Base-by-base conservation (phyloP, 2,888 invertebrate genomes). In the Lottia scabra region DNA sequence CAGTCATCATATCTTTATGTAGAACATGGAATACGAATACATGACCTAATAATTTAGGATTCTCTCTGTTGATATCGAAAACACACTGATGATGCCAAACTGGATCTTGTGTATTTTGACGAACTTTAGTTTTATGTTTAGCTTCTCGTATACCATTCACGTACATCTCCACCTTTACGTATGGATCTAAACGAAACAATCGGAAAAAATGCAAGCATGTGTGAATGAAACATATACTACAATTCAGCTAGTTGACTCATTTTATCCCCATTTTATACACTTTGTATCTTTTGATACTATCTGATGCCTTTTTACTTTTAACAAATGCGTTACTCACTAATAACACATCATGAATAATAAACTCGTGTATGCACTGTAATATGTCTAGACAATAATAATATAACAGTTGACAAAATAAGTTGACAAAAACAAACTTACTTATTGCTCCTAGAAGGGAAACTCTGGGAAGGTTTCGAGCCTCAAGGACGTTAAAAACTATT, bases 1-100 rank as follows among this genome's bases (percentile, higher is more conserved):
- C 86, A 70, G 84, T 85, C 86, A 86, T 85, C 85, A 85, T 85
- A 71, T 86, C 86, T 68, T 85, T 85, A 75, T 86, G 86, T 27
- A 86, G 82, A n/a, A 86, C 78, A 74, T 83, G 83, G 67, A 85
- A 86, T 27, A 85, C 83, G 73, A 86, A 86, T 66, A 84, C 82
- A 72, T 86, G 85, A 30, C 86, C 86, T n/a, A 86, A 80, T 19
- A 86, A 82, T 77, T 86, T 85, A 44, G 86, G 86, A 72, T 86
- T 86, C 67, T 85, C 86, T 66, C 86, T 65, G 79, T 86, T 86
- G 68, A 86, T 84, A 72, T 86, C 86, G 68, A 86, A 86, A 38
- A 84, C 83, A 68, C 84, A 84, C 64, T 84, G 83, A 72, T 85
- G 85, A 68, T 86, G 85, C 86, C 86, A 86, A 16, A 85, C 80